A percentile compares a stretch with the other conserved stretches of the same genome.
These are phyloP conservation scores for Sisyra nigra DNA, from an alignment of 2,888 invertebrate species.

Conservation along the genomic window DNA sequence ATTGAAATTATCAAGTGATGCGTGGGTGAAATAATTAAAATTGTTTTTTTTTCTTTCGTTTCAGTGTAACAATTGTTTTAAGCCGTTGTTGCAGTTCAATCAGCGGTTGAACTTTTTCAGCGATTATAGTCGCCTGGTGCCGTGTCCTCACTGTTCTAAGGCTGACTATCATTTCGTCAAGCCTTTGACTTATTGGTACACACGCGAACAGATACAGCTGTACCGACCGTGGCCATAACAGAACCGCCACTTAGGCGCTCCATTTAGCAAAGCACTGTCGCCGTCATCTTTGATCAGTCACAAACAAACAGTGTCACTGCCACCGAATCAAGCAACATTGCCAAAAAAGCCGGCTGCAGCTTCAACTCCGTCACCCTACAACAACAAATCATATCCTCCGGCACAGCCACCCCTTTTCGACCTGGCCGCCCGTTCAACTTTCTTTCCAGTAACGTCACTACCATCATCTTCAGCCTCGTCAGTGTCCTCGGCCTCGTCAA, in stretches of 20 bases:
- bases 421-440: not conserved
- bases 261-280: constrained; percentile 17
- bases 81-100: constrained; percentile 72
- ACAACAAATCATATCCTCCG: not conserved
- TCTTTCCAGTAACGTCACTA: not conserved
- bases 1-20: no score
- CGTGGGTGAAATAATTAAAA: no score
- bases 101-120: constrained; percentile 84
- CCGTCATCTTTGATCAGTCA: constrained; percentile 3
- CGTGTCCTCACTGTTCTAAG: constrained; percentile 82
- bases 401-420: constrained; percentile 3
- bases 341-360: not conserved
- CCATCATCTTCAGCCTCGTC: no score
- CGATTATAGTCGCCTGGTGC: constrained; percentile 83
- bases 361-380: not conserved
- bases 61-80: constrained; percentile 87
- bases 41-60: constrained; percentile 19
- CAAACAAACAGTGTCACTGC: not conserved
- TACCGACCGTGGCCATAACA: constrained; percentile 79
- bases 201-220: constrained; percentile 51
- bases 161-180: constrained; percentile 92
- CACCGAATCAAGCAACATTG: not conserved
- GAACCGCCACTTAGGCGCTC: constrained; percentile 51
- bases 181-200: constrained; percentile 70
- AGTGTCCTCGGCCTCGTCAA: constrained; percentile 5